phyloP scores from a whole-genome alignment of 2,888 invertebrate genomes.

The Hemaris fuciformis region DNA sequence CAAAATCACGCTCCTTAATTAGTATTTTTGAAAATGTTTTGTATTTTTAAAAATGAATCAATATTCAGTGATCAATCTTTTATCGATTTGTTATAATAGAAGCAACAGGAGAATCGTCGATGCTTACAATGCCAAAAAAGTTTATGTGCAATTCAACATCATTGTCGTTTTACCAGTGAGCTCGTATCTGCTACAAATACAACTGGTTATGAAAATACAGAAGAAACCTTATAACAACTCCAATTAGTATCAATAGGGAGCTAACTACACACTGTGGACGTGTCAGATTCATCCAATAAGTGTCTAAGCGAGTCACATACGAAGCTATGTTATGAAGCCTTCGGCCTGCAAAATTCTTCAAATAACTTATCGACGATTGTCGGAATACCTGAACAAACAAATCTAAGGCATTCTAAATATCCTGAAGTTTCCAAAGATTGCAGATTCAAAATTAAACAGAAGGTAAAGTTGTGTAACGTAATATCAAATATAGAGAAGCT shows the following conservation, averaged over 20 bases:
- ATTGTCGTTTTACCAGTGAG: no score
- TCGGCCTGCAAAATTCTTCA: not conserved
- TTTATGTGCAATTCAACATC: no score
- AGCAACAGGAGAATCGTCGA: no score
- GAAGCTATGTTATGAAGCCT: not conserved
- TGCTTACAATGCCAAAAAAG: no score
- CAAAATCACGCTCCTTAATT: no score
- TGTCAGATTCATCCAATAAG: not conserved
- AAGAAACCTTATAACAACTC: not conserved
- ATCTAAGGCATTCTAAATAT: not conserved
- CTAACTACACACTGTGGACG: not conserved
- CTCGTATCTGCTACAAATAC: no score
- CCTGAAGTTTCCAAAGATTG: not conserved
- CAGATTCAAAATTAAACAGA: slow-evolving; percentile 8
- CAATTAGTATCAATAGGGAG: not conserved
- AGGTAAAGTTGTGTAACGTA: slow-evolving; percentile 13
- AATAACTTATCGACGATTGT: not conserved
- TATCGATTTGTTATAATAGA: no score
- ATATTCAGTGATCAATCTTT: no score
- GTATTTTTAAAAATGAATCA: no score
- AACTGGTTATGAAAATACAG: not conserved
- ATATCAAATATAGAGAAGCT: slow-evolving; percentile 8
- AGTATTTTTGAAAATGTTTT: no score
- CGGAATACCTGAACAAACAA: not conserved
- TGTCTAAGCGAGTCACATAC: not conserved